A percentile compares a stretch with the other conserved stretches of the same genome.
phyloP scores from a whole-genome alignment of 2,797 vertebrate species.

The Arctocebus calabarensis region DNA sequence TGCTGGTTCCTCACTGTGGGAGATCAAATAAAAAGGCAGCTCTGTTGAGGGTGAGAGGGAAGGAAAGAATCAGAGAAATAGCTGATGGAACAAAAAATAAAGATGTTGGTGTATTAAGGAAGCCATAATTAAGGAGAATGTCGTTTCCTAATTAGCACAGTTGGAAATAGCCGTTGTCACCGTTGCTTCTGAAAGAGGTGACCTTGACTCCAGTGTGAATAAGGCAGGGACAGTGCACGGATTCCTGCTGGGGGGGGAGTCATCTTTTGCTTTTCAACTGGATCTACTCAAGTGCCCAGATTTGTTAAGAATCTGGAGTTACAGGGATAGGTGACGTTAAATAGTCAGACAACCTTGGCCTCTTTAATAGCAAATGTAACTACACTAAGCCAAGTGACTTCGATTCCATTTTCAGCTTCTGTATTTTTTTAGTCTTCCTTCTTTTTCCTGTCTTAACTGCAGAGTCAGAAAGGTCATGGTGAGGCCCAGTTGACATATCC shows the following conservation, averaged over 20 bases:
- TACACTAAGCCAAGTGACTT: background rate
- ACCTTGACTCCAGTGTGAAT: background rate
- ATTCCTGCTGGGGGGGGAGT: background rate
- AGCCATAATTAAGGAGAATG: background rate
- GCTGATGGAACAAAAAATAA: background rate
- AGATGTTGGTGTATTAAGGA: background rate
- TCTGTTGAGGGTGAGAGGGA: background rate
- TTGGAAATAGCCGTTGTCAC: background rate
- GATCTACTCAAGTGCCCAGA: background rate
- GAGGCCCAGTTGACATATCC: constrained; percentile 28
- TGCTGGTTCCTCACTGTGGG: background rate
- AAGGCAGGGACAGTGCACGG: fast-evolving
- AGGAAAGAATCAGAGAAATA: background rate
- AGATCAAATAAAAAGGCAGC: constrained; percentile 21
- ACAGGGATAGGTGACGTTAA: background rate
- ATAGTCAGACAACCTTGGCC: background rate
- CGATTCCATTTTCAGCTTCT: constrained; percentile 13
- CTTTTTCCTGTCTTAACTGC: background rate
- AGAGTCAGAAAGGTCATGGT: constrained; percentile 14
- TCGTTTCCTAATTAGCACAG: background rate
- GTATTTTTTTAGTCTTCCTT: constrained; percentile 6
- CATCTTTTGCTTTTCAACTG: background rate
- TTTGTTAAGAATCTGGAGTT: background rate
- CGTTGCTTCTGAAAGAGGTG: background rate
- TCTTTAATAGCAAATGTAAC: background rate